Base-by-base conservation (phyloP, 2,797 vertebrate genomes). In the Artibeus lituratus region DNA sequence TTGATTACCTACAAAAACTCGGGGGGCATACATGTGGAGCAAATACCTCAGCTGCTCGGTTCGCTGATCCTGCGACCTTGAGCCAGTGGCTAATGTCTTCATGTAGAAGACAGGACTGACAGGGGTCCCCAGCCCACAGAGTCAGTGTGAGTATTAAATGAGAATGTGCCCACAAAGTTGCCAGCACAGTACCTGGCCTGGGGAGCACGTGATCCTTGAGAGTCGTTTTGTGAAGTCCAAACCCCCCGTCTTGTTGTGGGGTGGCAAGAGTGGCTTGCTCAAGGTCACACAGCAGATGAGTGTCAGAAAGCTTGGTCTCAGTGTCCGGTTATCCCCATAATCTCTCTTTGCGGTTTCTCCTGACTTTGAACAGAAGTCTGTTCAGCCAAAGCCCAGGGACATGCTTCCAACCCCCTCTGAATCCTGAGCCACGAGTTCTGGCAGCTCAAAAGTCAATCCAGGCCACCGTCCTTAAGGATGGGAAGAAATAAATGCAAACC, bases 401-500 rank as follows among this genome's bases (percentile, higher is more conserved):
- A 2, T 14, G 57, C 22, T 77, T 72, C 67, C 81, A 26, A 10
- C 22, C 65, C 65, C 14, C 5, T 67, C 29, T 7, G n/a, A 47
- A 55, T 22, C 73, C n/a, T 42, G 39, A 77, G 57, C 67, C 57
- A 26, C 90, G 93, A 39, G 84, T 69, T 53, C 72, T 10, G 1
- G n/a, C 44, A 57, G 37, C 85, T 69, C 59, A n/a, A 57, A 77
- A 90, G 90, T 93, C 90, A 86, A 0, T 80, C 82, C 42, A 62
- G 82, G 87, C 70, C 90, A 70, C 77, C 42, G n/a, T 94, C 88
- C 70, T 92, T 44, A 62, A 74, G 62, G 70, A 81, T 88, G n/a
- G 37, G 29, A 94, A 62, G 86, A 85, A 86, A 95, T 89, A 72
- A 98, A 95, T 78, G 80, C 72, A 90, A 74, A 90, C 67, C 49